A percentile compares a stretch with the other conserved stretches of the same genome.
Evolutionary conservation across 1,140 invertebrate genomes (phyloP).

Genomic region (Lordiphosa mommai): DNA sequence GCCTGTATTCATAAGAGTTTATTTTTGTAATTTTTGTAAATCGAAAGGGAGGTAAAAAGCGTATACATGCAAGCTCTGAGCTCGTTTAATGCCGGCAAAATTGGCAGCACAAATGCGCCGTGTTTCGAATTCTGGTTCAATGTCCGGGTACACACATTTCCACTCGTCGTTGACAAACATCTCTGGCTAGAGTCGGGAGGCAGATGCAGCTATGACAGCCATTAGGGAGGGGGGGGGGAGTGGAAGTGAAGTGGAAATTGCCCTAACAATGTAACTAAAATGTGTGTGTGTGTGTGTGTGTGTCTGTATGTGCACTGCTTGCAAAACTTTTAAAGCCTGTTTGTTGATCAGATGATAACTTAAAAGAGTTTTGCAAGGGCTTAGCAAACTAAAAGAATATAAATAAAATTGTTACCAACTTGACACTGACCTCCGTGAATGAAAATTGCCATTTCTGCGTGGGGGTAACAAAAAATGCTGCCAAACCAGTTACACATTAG

Average conservation of each 20-base stretch:
- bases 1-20: too few species aligned
- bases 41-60: too few species aligned
- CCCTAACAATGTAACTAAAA: not conserved
- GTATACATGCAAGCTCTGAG: too few species aligned
- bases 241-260: not conserved
- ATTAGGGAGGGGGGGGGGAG: too few species aligned
- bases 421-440: constrained; percentile 19
- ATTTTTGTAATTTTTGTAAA: too few species aligned
- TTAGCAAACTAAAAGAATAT: too few species aligned
- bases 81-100: not conserved
- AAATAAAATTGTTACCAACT: not conserved
- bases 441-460: not conserved
- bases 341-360: too few species aligned
- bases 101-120: not conserved
- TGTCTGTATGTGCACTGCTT: too few species aligned
- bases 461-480: constrained; percentile 23
- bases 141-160: constrained; percentile 35
- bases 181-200: constrained; percentile 9
- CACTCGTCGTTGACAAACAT: constrained; percentile 31
- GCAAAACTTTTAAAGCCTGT: too few species aligned
- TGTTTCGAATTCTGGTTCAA: constrained; percentile 21
- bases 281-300: too few species aligned
- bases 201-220: constrained; percentile 10
- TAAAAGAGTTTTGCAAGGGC: too few species aligned
- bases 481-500: constrained; percentile 6